Base-by-base conservation (phyloP, 2,797 vertebrate species). In the Rhynchonycteris naso region DNA sequence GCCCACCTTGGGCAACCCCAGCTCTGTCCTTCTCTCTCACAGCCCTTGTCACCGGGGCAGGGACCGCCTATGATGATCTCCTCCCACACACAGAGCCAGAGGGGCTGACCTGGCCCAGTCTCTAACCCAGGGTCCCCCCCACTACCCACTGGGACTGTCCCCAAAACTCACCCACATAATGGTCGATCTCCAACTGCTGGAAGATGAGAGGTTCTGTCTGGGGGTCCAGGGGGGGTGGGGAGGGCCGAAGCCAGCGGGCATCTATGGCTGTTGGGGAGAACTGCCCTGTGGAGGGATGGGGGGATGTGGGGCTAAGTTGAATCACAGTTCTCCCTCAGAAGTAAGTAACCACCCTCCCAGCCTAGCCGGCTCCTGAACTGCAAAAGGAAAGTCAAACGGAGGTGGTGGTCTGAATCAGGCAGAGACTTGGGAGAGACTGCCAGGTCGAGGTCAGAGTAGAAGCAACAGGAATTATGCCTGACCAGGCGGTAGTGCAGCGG, bases 131-230 rank as follows among this genome's bases (percentile, higher is more conserved):
- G 7, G 12, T 26, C 26, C 50, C 28, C 3, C 47, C 75, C 12
- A 30, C 58, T 47, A 12, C 2, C 28, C 30, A 0, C 47, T 1
- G 1, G 66, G 38, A 56, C 33, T 43, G 28, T 0, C 13, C 28
- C 35, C 5, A 33, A 50, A 19, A 95, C 98, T 98, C 95, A 99
- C 99, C 99, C 80, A 99, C 97, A 30, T 99, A 99, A 96, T 99
- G 98, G 97, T 99, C 99, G 0, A 99, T 98, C 94, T 99, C 99
- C 38, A 99, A 97, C 97, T 99, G 99, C 96, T 99, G 99, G 97
- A 99, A 99, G 93, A 99, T 98, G 63, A 99, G 97, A 0, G 91
- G 91, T 22, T 99, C 98, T 0, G 83, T 97, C 58, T 98, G 93
- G 2, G 98, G 96, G 26, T 99, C 96, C 61, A 99, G 97, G 12